Base-by-base conservation (phyloP, 2,888 invertebrate genomes). In the Heliconius aoede region DNA sequence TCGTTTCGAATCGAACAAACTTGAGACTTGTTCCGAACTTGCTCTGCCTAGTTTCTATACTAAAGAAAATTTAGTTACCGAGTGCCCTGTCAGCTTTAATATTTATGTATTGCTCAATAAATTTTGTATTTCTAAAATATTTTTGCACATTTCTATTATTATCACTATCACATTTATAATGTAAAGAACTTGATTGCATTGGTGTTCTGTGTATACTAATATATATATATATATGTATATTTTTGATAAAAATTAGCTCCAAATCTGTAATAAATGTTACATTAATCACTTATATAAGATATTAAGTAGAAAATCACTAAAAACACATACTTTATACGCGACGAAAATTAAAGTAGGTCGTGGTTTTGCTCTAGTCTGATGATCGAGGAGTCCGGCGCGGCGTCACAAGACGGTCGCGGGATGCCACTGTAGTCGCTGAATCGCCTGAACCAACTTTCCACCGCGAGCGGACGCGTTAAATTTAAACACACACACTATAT, bases 401-500 rank as follows among this genome's bases (percentile, higher is more conserved):
- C 80, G 82, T 76, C 82, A 80, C 85, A 83, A 82, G 79, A 78
- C 84, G 82, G 72, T 80, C 84, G 83, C 84, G 83, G 78, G 80
- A 80, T 84, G 84, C 83, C 86, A 90, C 90, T 90, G 90, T 83
- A 80, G 58, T 71, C 64, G 78, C 80, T 76, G 76, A 77, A 64
- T 24, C 76, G 76, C 64, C 72, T 62, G 58, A 61, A 74, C 46
- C 62, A 46, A 76, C 74, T 79, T 77, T 76, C 80, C 84, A 83
- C 84, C 79, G 79, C 78, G 82, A 61, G 72, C 72, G 80, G 83
- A 81, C 76, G 82, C 77, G 84, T 86, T 86, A 84, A 84, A 86
- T 85, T 86, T 87, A 87, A 85, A 85, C 85, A 84, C 84, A 81
- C 80, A 86, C 88, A 86, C 88, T 87, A 88, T 91, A 90, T 92